Base-by-base conservation (phyloP, 2,888 invertebrate species). In the Cremastinae sp. region DNA sequence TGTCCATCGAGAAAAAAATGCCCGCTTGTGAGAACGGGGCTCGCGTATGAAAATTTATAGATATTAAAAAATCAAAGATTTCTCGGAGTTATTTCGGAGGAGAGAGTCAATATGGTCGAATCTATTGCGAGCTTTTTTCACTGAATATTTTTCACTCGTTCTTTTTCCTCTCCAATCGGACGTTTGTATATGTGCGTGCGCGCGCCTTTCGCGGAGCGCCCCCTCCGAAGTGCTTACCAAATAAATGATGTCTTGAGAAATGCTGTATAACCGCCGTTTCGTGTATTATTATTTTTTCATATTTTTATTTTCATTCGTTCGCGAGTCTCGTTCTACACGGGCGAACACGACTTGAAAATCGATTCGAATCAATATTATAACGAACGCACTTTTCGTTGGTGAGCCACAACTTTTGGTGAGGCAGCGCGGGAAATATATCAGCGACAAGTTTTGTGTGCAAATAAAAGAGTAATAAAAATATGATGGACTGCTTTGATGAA, bases 201-300 rank as follows among this genome's bases (percentile, higher is more conserved):
- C 55, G 45, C 45, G 43, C 41, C 20, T 28, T 18, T 12, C 12
- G 18, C 9, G 45, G 43, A 59, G 58, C 58, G 58, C 58, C 43
- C 43, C 10, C 45, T 39, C 28, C 41, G 7, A 28, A 12, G 39
- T 55, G 73, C 61, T 59, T 35, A 53, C 5, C 41, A 59, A 20
- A 53, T 59, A 9, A 14, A 39, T 22, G 56, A 64, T 72, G 64
- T 55, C 41, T 58, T 41, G 28, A 71, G n/a, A 49, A 65, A 16
- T 12, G 22, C 49, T 49, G 16, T 14, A 49, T 5, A 5, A 3
- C 28, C 2, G 5, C 28, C 2, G 5, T 28, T 3, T 5, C 2
- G 28, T 28, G 9, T 49, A 18, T 20, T 49, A 8, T 49, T 8
- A 1, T 65, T 53, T n/a, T 43, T 65, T 43, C 12, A 2, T 7